Percentiles rank a stretch among this genome's conserved stretches.
These are phyloP conservation scores for Euwallacea fornicatus DNA, from an alignment of 1,140 invertebrate genomes.

Conservation along the genomic window DNA sequence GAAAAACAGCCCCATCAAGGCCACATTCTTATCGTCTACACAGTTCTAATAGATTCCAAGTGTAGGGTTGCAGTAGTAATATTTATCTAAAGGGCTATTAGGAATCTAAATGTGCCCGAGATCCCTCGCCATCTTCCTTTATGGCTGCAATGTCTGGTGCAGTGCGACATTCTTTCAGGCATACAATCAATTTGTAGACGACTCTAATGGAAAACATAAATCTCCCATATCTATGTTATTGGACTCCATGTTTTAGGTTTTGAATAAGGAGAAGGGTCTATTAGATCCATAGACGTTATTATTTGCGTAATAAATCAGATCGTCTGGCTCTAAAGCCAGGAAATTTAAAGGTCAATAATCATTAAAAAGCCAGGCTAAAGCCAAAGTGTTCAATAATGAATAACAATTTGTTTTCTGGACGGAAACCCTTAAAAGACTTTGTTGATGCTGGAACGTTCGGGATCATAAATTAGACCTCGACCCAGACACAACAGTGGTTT, in stretches of 20 bases:
- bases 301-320: neutral
- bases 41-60: conserved; percentile 12
- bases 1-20: neutral
- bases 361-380: neutral
- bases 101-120: conserved; percentile 11
- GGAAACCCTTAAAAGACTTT: conserved; percentile 16
- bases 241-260: neutral
- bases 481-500: conserved; percentile 23
- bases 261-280: neutral
- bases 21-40: conserved; percentile 10
- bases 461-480: conserved; percentile 15
- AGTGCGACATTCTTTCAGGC: conserved; percentile 14
- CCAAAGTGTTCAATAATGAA: conserved; percentile 9
- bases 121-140: conserved; percentile 10
- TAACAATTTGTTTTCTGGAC: conserved; percentile 7
- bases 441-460: conserved; percentile 12
- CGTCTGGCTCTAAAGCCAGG: neutral
- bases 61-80: conserved; percentile 9
- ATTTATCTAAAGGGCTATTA: conserved; percentile 18
- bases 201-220: conserved; percentile 15
- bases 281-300: neutral
- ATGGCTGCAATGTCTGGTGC: conserved; percentile 14
- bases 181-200: conserved; percentile 16
- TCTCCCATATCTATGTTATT: conserved; percentile 4
- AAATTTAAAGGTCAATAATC: neutral